These are phyloP conservation scores for Aphaenogaster floridana DNA, from an alignment of 1,140 invertebrate genomes.

Conservation along the genomic window DNA sequence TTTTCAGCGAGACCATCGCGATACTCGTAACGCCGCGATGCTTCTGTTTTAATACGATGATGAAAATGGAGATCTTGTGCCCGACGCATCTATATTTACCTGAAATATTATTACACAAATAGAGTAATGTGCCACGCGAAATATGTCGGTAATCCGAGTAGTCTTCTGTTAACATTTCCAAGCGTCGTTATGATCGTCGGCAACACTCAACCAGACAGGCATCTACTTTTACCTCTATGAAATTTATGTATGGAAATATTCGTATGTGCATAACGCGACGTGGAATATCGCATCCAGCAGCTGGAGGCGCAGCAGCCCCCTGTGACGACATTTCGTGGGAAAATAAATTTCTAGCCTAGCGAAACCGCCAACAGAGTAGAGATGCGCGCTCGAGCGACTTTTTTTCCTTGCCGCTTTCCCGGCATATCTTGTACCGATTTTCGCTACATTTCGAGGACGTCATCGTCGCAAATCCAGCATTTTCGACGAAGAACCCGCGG, in stretches of 20 bases:
- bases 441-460: slow-evolving; percentile 31
- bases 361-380: slow-evolving; percentile 73
- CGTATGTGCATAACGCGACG: slow-evolving; percentile 82
- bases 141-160: slow-evolving; percentile 16
- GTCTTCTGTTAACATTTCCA: slow-evolving; percentile 54
- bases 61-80: background rate
- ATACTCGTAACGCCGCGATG: slow-evolving; percentile 31
- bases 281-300: slow-evolving; percentile 83
- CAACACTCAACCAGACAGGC: slow-evolving; percentile 70
- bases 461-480: slow-evolving; percentile 48
- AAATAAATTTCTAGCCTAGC: slow-evolving; percentile 82
- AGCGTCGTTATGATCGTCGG: slow-evolving; percentile 74
- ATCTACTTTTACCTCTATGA: slow-evolving; percentile 78
- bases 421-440: slow-evolving; percentile 53
- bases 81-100: background rate
- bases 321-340: slow-evolving; percentile 80
- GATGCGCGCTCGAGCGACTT: slow-evolving; percentile 81
- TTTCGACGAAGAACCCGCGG: slow-evolving; percentile 1
- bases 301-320: slow-evolving; percentile 77
- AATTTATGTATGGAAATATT: slow-evolving; percentile 85
- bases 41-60: background rate
- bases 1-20: slow-evolving; percentile 17
- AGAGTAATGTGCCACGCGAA: background rate
- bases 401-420: slow-evolving; percentile 69
- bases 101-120: slow-evolving; percentile 10